These are phyloP conservation scores for Catocala nupta DNA, from an alignment of 2,888 invertebrate genomes.

Conservation along the genomic window DNA sequence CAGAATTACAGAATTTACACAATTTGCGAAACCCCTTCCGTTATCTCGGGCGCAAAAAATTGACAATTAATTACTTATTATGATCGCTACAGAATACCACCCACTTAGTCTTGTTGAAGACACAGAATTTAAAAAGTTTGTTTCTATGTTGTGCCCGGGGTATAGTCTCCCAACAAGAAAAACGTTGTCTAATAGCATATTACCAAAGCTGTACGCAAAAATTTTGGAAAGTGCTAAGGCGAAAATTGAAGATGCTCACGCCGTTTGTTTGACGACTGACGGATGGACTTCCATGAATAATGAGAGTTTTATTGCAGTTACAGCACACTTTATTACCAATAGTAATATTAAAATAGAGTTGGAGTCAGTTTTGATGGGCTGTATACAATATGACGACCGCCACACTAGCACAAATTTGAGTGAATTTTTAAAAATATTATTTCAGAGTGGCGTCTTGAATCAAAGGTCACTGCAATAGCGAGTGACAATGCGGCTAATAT, in stretches of 20 bases:
- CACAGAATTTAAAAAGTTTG: conserved; percentile 13
- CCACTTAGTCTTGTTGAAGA: conserved; percentile 3
- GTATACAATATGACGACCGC: conserved; percentile 16
- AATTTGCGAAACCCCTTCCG: background rate
- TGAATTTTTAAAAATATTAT: background rate
- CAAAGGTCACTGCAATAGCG: conserved; percentile 6
- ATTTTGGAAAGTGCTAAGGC: no score
- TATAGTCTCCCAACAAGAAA: conserved; percentile 18
- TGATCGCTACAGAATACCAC: background rate
- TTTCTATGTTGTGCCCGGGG: conserved; percentile 8
- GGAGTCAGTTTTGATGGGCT: conserved; percentile 3
- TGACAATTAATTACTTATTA: background rate
- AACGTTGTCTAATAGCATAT: conserved; percentile 13
- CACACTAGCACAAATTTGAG: conserved; percentile 15
- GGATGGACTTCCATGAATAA: conserved; percentile 16
- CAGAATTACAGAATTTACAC: background rate
- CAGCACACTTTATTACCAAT: conserved; percentile 17
- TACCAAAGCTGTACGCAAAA: conserved; percentile 12
- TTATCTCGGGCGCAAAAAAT: background rate
- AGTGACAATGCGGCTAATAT: conserved; percentile 4
- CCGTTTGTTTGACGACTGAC: conserved; percentile 17
- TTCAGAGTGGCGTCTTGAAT: background rate
- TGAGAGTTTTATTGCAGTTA: conserved; percentile 23
- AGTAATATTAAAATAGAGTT: background rate
- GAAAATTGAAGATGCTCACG: background rate